A percentile compares a stretch with the other conserved stretches of the same genome.
Conservation (phyloP, 1,140 invertebrate species). For the Temnothorax curvispinosus region DNA sequence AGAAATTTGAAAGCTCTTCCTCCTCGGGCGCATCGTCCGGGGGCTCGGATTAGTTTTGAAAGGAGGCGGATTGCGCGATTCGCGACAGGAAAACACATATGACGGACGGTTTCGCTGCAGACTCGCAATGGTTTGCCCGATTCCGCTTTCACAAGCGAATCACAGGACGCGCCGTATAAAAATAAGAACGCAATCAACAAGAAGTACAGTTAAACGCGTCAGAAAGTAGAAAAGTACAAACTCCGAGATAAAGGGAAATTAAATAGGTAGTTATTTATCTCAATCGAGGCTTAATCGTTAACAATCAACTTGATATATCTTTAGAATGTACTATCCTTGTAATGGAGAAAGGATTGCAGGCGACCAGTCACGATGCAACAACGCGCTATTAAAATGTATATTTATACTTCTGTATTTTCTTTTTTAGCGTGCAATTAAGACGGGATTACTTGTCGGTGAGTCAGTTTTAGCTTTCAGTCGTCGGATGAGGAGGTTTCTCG, state of each 20-base stretch:
- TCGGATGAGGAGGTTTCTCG: not conserved
- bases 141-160: slow-evolving; percentile 56
- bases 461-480: slow-evolving; percentile 34
- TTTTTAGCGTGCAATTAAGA: slow-evolving; percentile 22
- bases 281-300: slow-evolving; percentile 18
- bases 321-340: slow-evolving; percentile 44
- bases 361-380: slow-evolving; percentile 38
- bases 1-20: slow-evolving; percentile 75
- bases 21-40: not conserved
- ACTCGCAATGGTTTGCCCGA: slow-evolving; percentile 26
- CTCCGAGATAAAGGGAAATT: not conserved
- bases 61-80: slow-evolving; percentile 68
- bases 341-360: slow-evolving; percentile 41
- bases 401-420: not conserved
- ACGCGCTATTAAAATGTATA: slow-evolving; percentile 30
- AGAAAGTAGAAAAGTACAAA: not conserved
- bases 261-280: slow-evolving; percentile 23
- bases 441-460: slow-evolving; percentile 51
- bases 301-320: slow-evolving; percentile 31
- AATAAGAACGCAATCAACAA: not conserved
- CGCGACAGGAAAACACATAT: slow-evolving; percentile 52
- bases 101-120: not conserved
- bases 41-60: slow-evolving; percentile 67
- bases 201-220: not conserved
- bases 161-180: not conserved